Base-by-base conservation (phyloP, 2,797 vertebrate species). In the Scomberomorus guttatus region DNA sequence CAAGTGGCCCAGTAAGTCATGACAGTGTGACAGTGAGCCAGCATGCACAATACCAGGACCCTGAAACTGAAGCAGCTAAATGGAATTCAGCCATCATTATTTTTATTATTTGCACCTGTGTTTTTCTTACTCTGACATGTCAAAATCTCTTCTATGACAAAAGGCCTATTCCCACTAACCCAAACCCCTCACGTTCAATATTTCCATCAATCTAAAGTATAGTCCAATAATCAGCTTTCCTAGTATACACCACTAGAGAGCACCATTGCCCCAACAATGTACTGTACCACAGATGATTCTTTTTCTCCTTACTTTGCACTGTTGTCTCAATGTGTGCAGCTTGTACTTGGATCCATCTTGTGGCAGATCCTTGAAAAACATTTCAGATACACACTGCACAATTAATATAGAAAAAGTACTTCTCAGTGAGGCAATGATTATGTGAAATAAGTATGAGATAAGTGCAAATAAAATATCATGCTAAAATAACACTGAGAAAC, bases 281-380 rank as follows among this genome's bases (percentile, higher is more conserved):
- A 17, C 44, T 48, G 8, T 11, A 11, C 37, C 20, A 6, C 15
- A 14, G 22, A 22, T 29, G 13, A 15, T 10, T 44, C 10, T 20
- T n/a, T 18, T 32, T 22, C 15, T 13, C 4, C 27, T 20, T 2
- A n/a, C 5, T 18, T 63, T 7, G 44, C 27, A 22, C 39, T 2
- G 3, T 7, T 54, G 6, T 37, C 29, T 55, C n/a, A 42, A 8
- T 62, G 52, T 39, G 46, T 20, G 32, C n/a, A 54, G 12, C 34
- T 73, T 8, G 32, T 12, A 13, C 17, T 60, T 52, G 22, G 56
- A 32, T 61, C 69, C 82, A 85, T 60, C 78, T 69, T 68, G 84
- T 85, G 81, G 65, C 0, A 0, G 20, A 81, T 77, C 5, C 24
- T 10, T 18, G 12, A 29, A 71, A 12, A 42, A 42, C 12, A 42